Evolutionary conservation across 2,113 vertebrate genomes (phyloP), one percentile per base, ranked within the genome.

Genomic region (Leptocoma aspasia): DNA sequence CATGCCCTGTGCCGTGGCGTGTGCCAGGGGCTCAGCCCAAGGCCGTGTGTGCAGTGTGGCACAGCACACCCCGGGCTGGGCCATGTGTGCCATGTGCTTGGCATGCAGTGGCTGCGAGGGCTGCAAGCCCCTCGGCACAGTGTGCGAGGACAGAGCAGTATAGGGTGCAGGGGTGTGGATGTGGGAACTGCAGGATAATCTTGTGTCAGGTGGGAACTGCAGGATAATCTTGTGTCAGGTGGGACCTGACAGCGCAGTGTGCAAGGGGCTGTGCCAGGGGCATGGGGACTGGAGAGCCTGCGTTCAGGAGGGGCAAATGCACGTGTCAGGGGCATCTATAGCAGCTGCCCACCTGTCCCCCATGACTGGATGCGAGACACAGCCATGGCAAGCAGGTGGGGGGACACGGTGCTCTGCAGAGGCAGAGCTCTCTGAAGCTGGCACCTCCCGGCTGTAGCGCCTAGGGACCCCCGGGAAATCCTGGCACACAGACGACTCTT

Each of bases 401-500:
- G 39, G 13, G 42, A 39, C 17, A 15, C 0, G 4, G 35, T 1
- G 4, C 28, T 45, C 26, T 23, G 57, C 35, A 15, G 59, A 42
- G 53, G 35, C 52, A 33, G 56, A n/a, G 44, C 28, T 72, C 52
- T 69, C 30, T 27, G 23, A 70, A 66, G 49, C 76, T 82, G 63
- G 50, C 79, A 86, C 30, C 13, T 88, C 53, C 57, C 3, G 11
- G 49, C 54, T 76, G 68, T 8, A 6, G 53, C 1, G 4, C 68
- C 53, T 57, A 54, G 68, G 68, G 90, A 76, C 54, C 71, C 95
- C 49, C 22, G 0, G 75, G 71, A 93, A 92, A 64, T 53, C 53
- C 82, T 95, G 95, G 94, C 96, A 93, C 65, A 22, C 24, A 88
- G 24, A 70, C 64, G 27, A 3, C 89, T 88, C 70, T 92, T 96